These are phyloP conservation scores for Pantelozetes paolii DNA, from an alignment of 2,888 invertebrate genomes.

Conservation along the genomic window DNA sequence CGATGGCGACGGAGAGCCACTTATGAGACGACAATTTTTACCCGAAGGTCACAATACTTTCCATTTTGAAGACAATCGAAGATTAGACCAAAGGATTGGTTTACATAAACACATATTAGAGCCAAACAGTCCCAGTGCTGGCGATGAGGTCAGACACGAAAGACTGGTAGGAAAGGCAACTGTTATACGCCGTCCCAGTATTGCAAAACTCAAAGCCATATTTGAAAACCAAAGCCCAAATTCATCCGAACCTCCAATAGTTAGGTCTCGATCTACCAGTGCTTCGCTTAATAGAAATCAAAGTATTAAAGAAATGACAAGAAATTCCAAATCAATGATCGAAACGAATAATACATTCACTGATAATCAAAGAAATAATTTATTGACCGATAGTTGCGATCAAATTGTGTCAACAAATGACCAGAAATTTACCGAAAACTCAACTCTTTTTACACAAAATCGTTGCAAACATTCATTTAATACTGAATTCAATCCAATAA, in stretches of 20 bases:
- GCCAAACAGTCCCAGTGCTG: not conserved
- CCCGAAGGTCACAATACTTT: not conserved
- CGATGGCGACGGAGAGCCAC: constrained; percentile 50
- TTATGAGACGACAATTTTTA: constrained; percentile 5
- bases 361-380: not conserved
- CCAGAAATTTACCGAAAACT: not conserved
- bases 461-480: not conserved
- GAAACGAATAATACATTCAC: not conserved
- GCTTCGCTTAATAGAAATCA: constrained; percentile 32
- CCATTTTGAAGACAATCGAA: not conserved
- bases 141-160: constrained; percentile 42
- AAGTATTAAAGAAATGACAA: constrained; percentile 37
- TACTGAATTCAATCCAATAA: not conserved
- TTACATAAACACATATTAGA: not conserved
- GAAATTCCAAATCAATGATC: constrained; percentile 18
- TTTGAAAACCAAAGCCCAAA: constrained; percentile 46
- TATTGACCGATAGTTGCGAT: not conserved
- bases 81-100: not conserved
- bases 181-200: constrained; percentile 48
- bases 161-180: constrained; percentile 48
- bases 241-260: not conserved
- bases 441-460: too few relatives aligned
- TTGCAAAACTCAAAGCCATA: constrained; percentile 48
- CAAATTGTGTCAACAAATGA: constrained; percentile 8
- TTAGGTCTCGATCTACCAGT: not conserved